These are phyloP conservation scores for Umimayanthus kanabou DNA, from an alignment of 92 coral and sea anemone species.

Conservation along the genomic window DNA sequence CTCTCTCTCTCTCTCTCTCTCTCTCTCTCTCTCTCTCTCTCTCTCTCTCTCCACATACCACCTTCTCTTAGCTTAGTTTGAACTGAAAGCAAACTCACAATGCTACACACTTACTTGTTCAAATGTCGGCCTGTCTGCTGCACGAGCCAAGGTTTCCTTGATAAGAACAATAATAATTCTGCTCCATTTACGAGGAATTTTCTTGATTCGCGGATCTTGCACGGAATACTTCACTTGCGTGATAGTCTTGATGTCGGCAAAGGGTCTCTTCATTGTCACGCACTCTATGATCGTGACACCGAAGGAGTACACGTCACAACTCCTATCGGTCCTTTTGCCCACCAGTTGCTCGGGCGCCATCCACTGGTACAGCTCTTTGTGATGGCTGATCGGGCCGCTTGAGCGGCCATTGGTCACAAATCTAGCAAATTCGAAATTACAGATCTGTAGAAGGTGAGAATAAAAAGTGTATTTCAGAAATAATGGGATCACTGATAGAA, in stretches of 20 bases:
- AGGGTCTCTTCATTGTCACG: conserved; percentile 69
- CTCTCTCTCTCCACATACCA: too few species aligned
- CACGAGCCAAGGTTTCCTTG: conserved; percentile 71
- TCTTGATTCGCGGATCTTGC: conserved; percentile 69
- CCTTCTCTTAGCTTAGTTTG: too few species aligned
- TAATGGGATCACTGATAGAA: not conserved
- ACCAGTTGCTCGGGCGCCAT: conserved; percentile 97
- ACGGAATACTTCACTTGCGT: conserved; percentile 41
- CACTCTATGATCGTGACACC: conserved; percentile 89
- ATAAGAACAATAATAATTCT: conserved; percentile 68
- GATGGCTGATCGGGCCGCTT: conserved; percentile 80
- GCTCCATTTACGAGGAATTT: conserved; percentile 74
- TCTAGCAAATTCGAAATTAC: conserved; percentile 88
- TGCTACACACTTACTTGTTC: conserved; percentile 61
- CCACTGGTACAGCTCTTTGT: conserved; percentile 67
- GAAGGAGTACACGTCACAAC: conserved; percentile 83
- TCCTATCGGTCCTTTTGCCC: conserved; percentile 82
- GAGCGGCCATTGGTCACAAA: conserved; percentile 48
- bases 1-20: too few species aligned
- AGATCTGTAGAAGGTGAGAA: conserved; percentile 60
- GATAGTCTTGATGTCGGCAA: conserved; percentile 54
- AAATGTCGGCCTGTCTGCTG: conserved; percentile 75
- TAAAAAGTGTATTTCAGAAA: not conserved
- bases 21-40: too few species aligned
- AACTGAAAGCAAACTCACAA: not conserved